A percentile compares a stretch with the other conserved stretches of the same genome.
These are phyloP conservation scores for Apteryx owenii DNA, from an alignment of 2,113 vertebrate species.

Conservation along the genomic window DNA sequence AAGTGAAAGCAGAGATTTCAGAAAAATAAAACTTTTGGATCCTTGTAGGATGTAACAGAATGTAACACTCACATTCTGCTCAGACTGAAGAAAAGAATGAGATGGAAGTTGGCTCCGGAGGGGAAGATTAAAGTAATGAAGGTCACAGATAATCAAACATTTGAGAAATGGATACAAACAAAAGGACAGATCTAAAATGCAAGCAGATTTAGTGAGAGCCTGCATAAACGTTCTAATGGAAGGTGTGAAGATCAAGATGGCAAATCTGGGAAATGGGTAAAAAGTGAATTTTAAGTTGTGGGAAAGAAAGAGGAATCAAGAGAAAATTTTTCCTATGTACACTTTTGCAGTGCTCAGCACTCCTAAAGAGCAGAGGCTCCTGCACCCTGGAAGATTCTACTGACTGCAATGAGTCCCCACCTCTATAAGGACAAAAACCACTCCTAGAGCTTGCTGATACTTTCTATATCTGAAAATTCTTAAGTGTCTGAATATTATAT, in stretches of 20 bases:
- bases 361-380: not conserved
- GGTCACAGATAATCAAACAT: not conserved
- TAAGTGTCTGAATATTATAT: not conserved
- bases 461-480: not conserved
- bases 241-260: rapidly evolving
- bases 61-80: not conserved
- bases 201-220: not conserved
- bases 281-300: not conserved
- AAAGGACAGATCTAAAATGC: not conserved
- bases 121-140: not conserved
- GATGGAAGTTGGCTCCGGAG: not conserved
- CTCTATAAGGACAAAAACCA: not conserved
- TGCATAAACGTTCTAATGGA: not conserved
- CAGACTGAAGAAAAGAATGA: not conserved
- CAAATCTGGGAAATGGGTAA: not conserved
- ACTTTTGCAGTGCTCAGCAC: not conserved
- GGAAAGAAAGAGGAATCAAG: not conserved
- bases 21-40: not conserved
- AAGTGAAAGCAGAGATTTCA: not conserved
- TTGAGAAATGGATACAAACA: not conserved
- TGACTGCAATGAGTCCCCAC: not conserved
- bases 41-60: not conserved
- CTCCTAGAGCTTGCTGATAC: not conserved
- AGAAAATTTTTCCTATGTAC: not conserved
- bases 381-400: not conserved